Percentiles rank a stretch among this genome's conserved stretches.
These are phyloP conservation scores for Parascotia fuliginaria DNA, from an alignment of 2,888 invertebrate species.

Conservation along the genomic window DNA sequence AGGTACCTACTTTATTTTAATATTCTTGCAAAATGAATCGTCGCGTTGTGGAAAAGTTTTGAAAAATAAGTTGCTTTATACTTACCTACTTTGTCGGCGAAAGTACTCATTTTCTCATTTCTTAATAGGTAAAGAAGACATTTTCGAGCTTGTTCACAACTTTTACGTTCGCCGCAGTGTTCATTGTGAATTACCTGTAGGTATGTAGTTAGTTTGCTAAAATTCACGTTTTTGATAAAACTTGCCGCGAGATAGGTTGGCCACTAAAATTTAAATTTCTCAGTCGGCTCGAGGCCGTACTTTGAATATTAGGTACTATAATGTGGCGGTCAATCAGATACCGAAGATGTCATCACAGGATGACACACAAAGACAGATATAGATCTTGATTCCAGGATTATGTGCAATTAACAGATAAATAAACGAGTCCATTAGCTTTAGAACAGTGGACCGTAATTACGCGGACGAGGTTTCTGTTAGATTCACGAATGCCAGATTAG, in stretches of 20 bases:
- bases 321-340: background rate
- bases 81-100: conserved; percentile 28
- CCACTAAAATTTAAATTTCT: too few relatives aligned
- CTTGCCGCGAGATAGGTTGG: too few relatives aligned
- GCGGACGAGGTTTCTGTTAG: conserved; percentile 70
- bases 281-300: too few relatives aligned
- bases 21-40: background rate
- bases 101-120: conserved; percentile 29
- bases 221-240: background rate
- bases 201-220: background rate
- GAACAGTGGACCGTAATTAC: conserved; percentile 77
- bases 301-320: too few relatives aligned
- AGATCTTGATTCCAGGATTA: conserved; percentile 48
- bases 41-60: conserved; percentile 21
- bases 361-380: conserved; percentile 29
- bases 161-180: conserved; percentile 16
- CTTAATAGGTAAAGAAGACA: conserved; percentile 20
- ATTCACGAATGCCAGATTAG: conserved; percentile 79
- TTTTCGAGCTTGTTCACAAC: conserved; percentile 24
- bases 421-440: conserved; percentile 74
- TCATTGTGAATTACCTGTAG: conserved; percentile 1
- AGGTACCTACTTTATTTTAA: background rate
- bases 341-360: background rate
- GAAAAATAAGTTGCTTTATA: conserved; percentile 27
- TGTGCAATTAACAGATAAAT: conserved; percentile 72